Percentiles rank a stretch among this genome's conserved stretches.
phyloP scores from a whole-genome alignment of 2,888 invertebrate species.

The Priocnemis perturbator region DNA sequence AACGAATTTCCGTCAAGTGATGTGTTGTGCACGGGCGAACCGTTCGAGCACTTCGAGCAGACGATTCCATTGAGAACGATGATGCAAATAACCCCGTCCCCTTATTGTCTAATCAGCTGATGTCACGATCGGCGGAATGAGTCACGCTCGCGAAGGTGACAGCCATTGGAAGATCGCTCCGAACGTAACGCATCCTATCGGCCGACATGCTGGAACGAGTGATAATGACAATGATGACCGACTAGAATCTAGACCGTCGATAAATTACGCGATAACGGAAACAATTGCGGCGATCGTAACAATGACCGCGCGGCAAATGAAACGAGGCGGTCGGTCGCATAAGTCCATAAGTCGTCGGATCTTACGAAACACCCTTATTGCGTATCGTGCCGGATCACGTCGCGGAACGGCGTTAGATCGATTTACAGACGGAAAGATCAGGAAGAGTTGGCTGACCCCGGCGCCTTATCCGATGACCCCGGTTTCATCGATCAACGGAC shows the following conservation, averaged over 20 bases:
- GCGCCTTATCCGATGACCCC: slow-evolving; percentile 41
- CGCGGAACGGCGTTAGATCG: not conserved
- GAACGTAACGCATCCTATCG: too few species aligned
- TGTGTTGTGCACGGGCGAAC: not conserved
- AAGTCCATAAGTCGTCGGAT: too few species aligned
- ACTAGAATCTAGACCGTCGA: too few species aligned
- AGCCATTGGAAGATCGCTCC: too few species aligned
- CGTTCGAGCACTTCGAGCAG: not conserved
- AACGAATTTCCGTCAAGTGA: not conserved
- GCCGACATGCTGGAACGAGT: too few species aligned
- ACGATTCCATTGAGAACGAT: slow-evolving; percentile 43
- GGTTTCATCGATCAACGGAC: slow-evolving; percentile 33
- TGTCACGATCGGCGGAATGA: slow-evolving; percentile 41
- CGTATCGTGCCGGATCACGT: too few species aligned
- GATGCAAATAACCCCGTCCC: slow-evolving; percentile 30
- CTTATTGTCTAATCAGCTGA: slow-evolving; percentile 47
- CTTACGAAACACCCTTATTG: too few species aligned
- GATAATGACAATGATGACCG: too few species aligned
- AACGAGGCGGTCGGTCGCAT: too few species aligned
- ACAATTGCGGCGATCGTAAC: too few species aligned
- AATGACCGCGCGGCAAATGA: too few species aligned
- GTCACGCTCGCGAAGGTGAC: slow-evolving; percentile 27
- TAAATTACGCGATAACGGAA: too few species aligned
- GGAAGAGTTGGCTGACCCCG: not conserved
- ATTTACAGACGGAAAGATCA: not conserved